These are phyloP conservation scores for Brachypodius melanocephalos DNA, from an alignment of 2,113 vertebrate genomes.

Conservation along the genomic window DNA sequence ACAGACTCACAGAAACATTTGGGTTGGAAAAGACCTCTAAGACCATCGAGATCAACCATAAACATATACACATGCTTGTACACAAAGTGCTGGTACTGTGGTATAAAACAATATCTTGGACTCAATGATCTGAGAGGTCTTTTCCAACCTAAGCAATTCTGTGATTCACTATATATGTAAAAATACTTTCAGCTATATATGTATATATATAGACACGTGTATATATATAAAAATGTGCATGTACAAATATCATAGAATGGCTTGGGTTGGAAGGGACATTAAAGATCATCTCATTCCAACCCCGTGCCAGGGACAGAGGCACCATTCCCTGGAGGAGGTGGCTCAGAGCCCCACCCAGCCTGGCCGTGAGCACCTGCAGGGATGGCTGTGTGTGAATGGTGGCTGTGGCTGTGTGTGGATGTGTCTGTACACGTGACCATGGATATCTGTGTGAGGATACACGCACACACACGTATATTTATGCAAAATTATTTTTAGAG, in stretches of 20 bases:
- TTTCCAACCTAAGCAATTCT: neutral
- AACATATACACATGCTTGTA: neutral
- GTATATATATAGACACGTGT: neutral
- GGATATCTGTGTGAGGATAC: no score
- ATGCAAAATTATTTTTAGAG: neutral
- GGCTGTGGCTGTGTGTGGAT: neutral
- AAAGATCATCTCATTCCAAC: rapidly evolving
- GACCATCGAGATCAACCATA: neutral
- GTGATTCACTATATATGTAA: neutral
- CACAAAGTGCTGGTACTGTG: neutral
- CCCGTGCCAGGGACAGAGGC: neutral
- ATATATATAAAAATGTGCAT: neutral
- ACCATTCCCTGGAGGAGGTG: neutral
- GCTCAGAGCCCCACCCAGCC: neutral
- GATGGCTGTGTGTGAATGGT: neutral
- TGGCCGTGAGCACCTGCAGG: neutral
- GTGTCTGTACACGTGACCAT: neutral
- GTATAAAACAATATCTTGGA: neutral
- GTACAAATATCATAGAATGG: neutral
- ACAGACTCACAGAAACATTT: neutral
- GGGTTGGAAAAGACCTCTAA: neutral
- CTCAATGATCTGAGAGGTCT: neutral
- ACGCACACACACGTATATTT: no score
- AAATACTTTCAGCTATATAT: neutral
- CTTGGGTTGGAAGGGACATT: neutral